A percentile compares a stretch with the other conserved stretches of the same genome.
Conservation (phyloP, 2,113 vertebrate species). For the Theropithecus gelada region DNA sequence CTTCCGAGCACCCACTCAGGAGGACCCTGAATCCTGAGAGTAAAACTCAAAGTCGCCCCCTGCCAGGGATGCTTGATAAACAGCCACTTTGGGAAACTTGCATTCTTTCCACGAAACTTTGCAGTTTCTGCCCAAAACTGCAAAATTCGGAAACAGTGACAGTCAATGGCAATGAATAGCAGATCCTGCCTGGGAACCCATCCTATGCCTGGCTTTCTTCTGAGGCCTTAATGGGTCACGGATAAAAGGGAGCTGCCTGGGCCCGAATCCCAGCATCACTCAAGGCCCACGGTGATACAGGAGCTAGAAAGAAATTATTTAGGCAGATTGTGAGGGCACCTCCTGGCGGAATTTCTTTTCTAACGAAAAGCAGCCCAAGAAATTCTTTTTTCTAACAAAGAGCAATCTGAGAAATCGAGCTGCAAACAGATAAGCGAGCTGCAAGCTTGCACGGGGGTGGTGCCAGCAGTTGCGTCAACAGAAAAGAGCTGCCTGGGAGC, state of each 20-base stretch:
- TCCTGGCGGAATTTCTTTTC: no score
- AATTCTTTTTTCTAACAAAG: no score
- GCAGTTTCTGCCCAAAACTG: no score
- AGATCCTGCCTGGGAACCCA: neutral
- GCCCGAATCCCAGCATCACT: neutral
- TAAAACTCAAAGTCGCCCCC: neutral
- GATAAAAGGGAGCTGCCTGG: neutral
- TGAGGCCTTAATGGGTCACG: no score
- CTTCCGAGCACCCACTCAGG: neutral
- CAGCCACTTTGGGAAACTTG: neutral
- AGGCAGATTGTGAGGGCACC: no score
- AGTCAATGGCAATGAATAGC: neutral
- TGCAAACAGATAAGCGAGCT: no score
- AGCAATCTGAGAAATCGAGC: no score
- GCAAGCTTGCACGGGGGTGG: no score
- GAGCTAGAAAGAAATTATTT: no score
- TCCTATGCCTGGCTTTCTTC: neutral
- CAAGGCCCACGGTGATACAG: neutral
- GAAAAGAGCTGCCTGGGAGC: no score
- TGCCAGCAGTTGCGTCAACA: no score
- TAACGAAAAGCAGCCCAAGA: no score
- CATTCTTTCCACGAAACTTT: neutral
- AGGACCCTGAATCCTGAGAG: neutral
- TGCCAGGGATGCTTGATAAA: neutral
- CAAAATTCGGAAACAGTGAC: neutral